Percentiles rank a stretch among this genome's conserved stretches.
phyloP scores from a whole-genome alignment of 1,140 invertebrate genomes.

The Ylistrum balloti region DNA sequence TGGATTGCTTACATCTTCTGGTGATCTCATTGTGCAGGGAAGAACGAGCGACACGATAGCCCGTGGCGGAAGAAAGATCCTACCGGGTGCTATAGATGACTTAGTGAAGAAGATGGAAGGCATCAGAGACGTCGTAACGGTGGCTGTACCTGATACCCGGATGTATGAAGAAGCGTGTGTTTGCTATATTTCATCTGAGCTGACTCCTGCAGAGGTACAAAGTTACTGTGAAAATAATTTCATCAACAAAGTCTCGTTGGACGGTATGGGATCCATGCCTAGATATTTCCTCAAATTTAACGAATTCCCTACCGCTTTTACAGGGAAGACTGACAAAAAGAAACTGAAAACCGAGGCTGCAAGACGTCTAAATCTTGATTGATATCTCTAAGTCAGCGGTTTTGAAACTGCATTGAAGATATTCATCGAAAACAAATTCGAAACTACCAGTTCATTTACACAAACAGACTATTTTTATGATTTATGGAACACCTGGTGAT shows the following conservation, averaged over 20 bases:
- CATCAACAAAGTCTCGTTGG: not conserved
- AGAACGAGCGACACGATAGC: not conserved
- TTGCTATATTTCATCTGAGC: not conserved
- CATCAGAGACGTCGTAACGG: not conserved
- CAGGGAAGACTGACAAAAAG: not conserved
- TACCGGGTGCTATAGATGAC: slow-evolving; percentile 49
- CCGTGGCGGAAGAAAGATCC: slow-evolving; percentile 48
- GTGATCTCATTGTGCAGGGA: not conserved
- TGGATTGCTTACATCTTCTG: not conserved
- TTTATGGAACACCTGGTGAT: no score
- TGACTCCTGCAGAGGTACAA: not conserved
- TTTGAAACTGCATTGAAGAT: not conserved
- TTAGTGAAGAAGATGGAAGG: slow-evolving; percentile 25
- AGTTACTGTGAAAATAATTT: not conserved
- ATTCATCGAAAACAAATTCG: no score
- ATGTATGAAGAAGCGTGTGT: slow-evolving; percentile 52
- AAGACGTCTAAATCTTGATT: not conserved
- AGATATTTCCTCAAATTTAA: slow-evolving; percentile 2
- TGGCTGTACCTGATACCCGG: slow-evolving; percentile 49
- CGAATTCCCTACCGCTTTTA: not conserved
- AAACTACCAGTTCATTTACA: no score
- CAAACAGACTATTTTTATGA: no score
- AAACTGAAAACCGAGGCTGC: not conserved
- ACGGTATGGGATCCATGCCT: not conserved
- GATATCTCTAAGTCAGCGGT: no score